phyloP scores from a whole-genome alignment of 2,888 invertebrate species.

The Aleiodes leptofemur region DNA sequence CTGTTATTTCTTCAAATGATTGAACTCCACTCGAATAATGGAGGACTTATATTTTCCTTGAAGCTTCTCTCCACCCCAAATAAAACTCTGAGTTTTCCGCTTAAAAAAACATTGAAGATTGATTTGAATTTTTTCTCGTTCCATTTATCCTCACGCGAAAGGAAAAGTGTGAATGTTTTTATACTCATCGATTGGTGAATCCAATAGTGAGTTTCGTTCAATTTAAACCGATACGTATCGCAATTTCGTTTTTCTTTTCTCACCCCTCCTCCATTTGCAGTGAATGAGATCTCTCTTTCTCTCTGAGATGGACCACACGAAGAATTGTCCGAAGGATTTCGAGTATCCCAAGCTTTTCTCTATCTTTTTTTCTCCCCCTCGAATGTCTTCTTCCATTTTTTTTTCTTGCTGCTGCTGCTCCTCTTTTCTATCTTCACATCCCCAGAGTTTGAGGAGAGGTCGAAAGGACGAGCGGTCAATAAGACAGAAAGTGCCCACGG shows the following conservation, averaged over 20 bases:
- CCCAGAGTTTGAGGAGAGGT: constrained; percentile 49
- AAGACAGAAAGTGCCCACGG: constrained; percentile 57
- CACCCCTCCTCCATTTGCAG: too few species aligned
- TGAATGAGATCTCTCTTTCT: constrained; percentile 30
- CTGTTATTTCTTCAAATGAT: not conserved
- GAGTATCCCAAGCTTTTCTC: not conserved
- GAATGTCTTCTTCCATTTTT: not conserved
- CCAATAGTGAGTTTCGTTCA: too few species aligned
- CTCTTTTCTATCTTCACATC: constrained; percentile 28
- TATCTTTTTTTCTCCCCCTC: constrained; percentile 3
- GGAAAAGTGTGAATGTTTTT: too few species aligned
- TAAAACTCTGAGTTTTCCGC: not conserved
- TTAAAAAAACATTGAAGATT: not conserved
- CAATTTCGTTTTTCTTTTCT: too few species aligned
- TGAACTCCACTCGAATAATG: constrained; percentile 26
- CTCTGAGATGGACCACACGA: not conserved
- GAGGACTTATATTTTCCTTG: constrained; percentile 45
- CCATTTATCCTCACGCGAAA: too few species aligned
- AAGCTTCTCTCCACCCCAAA: too few species aligned
- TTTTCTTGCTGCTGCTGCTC: constrained; percentile 16
- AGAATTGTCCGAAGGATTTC: constrained; percentile 13
- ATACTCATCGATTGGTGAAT: too few species aligned
- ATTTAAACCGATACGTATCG: too few species aligned
- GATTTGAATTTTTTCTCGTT: too few species aligned
- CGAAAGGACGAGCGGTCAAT: constrained; percentile 61